A percentile compares a stretch with the other conserved stretches of the same genome.
phyloP scores from a whole-genome alignment of 2,113 vertebrate species.

The Dolichallabes microphthalmus region DNA sequence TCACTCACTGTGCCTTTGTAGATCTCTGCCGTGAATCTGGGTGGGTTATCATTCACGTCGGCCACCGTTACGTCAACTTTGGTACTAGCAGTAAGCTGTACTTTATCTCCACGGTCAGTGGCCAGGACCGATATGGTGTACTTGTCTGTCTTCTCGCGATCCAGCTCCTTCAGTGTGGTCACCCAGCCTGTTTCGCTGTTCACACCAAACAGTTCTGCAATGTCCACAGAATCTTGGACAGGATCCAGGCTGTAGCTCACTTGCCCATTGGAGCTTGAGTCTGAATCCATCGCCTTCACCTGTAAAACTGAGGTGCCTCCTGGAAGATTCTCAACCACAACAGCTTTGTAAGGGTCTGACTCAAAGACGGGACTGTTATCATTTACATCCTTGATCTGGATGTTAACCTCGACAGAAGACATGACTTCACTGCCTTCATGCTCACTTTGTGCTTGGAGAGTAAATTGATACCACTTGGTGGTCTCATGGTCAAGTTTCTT shows the following conservation, averaged over 20 bases:
- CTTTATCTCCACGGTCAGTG: slow-evolving; percentile 85
- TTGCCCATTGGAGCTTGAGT: slow-evolving; percentile 88
- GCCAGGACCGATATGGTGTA: slow-evolving; percentile 81
- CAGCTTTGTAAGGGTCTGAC: slow-evolving; percentile 86
- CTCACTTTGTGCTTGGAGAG: slow-evolving; percentile 74
- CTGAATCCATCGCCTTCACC: slow-evolving; percentile 85
- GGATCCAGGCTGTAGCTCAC: slow-evolving; percentile 84
- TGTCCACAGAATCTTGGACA: slow-evolving; percentile 73
- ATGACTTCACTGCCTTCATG: slow-evolving; percentile 76
- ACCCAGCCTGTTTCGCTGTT: slow-evolving; percentile 91
- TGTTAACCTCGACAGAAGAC: slow-evolving; percentile 81
- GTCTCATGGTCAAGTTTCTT: slow-evolving; percentile 91
- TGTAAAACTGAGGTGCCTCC: slow-evolving; percentile 85
- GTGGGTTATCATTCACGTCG: slow-evolving; percentile 92
- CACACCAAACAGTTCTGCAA: slow-evolving; percentile 83
- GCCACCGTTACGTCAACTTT: slow-evolving; percentile 85
- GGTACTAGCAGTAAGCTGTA: slow-evolving; percentile 78
- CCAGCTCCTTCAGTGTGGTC: slow-evolving; percentile 88
- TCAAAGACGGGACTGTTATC: slow-evolving; percentile 91
- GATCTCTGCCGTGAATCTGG: slow-evolving; percentile 92
- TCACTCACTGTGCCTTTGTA: slow-evolving; percentile 98
- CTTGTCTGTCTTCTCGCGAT: slow-evolving; percentile 79
- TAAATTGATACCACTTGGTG: slow-evolving; percentile 94
- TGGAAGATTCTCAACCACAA: slow-evolving; percentile 88
- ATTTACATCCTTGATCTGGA: slow-evolving; percentile 92